Percentiles rank a stretch among this genome's conserved stretches.
phyloP scores from a whole-genome alignment of 2,113 vertebrate genomes.

The Lasiurus borealis region DNA sequence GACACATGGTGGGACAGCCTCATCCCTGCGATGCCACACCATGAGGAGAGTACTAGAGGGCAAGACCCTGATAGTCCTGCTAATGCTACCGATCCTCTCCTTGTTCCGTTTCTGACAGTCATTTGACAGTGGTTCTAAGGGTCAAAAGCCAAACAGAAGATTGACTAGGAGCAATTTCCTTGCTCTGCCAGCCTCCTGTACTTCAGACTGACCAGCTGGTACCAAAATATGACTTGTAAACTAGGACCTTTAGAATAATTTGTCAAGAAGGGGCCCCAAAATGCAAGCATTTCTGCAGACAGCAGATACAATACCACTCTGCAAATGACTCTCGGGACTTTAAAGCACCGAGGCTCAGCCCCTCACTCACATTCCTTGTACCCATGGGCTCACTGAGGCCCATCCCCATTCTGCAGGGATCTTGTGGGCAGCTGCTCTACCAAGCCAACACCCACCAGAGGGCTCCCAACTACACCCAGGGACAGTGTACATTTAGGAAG shows the following conservation, averaged over 20 bases:
- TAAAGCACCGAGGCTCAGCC: not conserved
- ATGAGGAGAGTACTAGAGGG: not conserved
- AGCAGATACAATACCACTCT: not conserved
- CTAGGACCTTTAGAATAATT: not conserved
- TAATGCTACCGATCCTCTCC: not conserved
- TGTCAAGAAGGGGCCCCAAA: not conserved
- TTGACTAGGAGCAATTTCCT: not conserved
- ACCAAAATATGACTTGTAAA: not conserved
- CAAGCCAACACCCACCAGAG: too few relatives aligned
- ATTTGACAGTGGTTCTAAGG: not conserved
- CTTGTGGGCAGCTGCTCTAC: too few relatives aligned
- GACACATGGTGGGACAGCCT: not conserved
- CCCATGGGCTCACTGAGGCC: too few relatives aligned
- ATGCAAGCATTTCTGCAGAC: not conserved
- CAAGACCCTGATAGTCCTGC: not conserved
- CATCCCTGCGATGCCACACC: too few relatives aligned
- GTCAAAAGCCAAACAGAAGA: not conserved
- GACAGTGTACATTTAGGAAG: not conserved
- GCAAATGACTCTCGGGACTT: not conserved
- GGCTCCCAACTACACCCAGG: too few relatives aligned
- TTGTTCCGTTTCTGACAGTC: rapidly evolving
- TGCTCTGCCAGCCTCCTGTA: not conserved
- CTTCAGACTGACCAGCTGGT: not conserved
- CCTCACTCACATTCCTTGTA: too few relatives aligned
- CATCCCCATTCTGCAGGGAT: too few relatives aligned